Conservation (phyloP, 1,140 invertebrate genomes). For the Halesus radiatus region DNA sequence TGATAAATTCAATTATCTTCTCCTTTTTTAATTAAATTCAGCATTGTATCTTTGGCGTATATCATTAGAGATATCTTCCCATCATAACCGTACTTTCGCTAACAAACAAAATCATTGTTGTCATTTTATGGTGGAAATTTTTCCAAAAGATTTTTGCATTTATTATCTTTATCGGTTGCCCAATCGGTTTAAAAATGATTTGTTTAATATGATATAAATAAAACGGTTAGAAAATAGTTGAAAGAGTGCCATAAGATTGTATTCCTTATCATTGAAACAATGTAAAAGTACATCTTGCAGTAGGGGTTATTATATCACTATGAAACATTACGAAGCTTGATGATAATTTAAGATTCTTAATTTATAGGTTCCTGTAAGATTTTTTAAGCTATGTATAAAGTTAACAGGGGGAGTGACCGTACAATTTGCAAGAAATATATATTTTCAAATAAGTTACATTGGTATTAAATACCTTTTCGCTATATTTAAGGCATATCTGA, state of each 20-base stretch:
- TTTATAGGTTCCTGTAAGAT: conserved; percentile 33
- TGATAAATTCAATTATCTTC: not conserved
- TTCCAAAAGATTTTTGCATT: conserved; percentile 19
- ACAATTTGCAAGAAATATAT: conserved; percentile 10
- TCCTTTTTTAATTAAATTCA: not conserved
- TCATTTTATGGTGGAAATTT: not conserved
- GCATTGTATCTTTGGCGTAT: too few species aligned
- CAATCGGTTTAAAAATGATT: too few species aligned
- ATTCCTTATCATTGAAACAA: too few species aligned
- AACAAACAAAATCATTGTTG: not conserved
- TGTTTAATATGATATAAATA: too few species aligned
- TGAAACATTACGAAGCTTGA: conserved; percentile 8
- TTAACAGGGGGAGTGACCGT: not conserved
- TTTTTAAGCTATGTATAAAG: not conserved
- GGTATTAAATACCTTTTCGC: conserved; percentile 37
- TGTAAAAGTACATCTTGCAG: too few species aligned
- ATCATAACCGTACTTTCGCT: too few species aligned
- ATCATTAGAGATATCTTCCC: too few species aligned
- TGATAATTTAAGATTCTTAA: conserved; percentile 30
- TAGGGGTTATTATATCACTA: not conserved
- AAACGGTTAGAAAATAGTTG: too few species aligned
- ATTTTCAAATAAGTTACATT: not conserved
- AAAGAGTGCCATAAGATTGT: not conserved
- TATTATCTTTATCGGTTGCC: not conserved
- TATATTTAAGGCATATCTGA: conserved; percentile 26